Evolutionary conservation across 1,140 invertebrate genomes (phyloP), one percentile per base, ranked within the genome.

Genomic region (Ceratina australensis): DNA sequence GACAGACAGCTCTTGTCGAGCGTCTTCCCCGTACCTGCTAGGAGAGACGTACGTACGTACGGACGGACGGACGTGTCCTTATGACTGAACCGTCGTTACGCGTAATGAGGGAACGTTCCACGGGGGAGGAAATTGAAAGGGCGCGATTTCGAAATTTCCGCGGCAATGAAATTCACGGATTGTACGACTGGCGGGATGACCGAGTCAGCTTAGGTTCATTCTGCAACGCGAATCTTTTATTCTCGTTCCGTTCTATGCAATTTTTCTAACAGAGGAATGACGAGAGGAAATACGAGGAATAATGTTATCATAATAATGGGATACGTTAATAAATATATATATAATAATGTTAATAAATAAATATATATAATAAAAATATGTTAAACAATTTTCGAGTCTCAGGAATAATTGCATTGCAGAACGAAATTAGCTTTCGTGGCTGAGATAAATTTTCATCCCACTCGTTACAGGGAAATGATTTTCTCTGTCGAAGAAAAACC

Each of bases 91-190:
- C 73, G 65, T 78, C 74, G 66, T 77, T 80, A 80, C 47, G 52
- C 79, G 75, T 80, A 80, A 78, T 78, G 74, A 80, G 79, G 67
- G 66, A 54, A 61, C 66, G 52, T 54, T 65, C 26, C n/a, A 20
- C 54, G 49, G 49, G 28, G 72, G 63, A 63, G 42, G 24, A 33
- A 33, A 56, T 22, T 47, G 75, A 64, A 64, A 69, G 74, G 42
- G 42, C 56, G 16, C 47, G 66, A 68, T 61, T 77, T 71, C 42
- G 2, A 71, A 77, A 71, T 77, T 77, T 77, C 47, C 26, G 47
- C 74, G 74, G 20, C 20, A 71, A 76, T 13, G 66, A 26, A 60
- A 28, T 69, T 33, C 60, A 13, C 4, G 18, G 16, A 59, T 66
- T 56, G 63, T 66, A 22, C 33, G 33, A 33, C 33, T 33, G 10